These are phyloP conservation scores for Catharus minimus DNA, from an alignment of 2,113 vertebrate genomes.

Conservation along the genomic window DNA sequence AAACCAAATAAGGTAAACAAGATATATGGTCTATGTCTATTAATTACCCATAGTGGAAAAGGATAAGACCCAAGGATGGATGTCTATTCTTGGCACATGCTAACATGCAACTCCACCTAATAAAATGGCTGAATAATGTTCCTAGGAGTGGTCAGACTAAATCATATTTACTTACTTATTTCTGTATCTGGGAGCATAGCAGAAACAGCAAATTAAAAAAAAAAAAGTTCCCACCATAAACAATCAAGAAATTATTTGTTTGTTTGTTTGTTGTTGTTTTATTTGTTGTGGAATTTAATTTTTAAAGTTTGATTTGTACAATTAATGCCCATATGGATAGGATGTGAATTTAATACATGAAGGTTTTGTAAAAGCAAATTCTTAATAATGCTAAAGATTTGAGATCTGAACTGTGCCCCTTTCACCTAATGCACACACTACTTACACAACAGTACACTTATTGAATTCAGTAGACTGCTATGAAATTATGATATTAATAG, in stretches of 20 bases:
- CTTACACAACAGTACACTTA: neutral
- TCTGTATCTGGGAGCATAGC: neutral
- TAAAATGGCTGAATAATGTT: neutral
- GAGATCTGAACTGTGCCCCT: neutral
- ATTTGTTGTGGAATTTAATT: neutral
- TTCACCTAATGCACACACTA: neutral
- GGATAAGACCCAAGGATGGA: neutral
- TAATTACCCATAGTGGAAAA: neutral
- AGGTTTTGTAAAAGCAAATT: neutral
- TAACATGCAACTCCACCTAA: neutral
- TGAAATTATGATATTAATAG: neutral
- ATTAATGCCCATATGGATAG: neutral
- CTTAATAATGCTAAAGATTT: neutral
- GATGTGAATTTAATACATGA: neutral
- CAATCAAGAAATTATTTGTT: neutral
- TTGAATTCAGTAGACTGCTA: neutral
- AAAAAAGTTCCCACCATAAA: neutral
- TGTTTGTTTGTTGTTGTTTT: neutral
- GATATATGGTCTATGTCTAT: neutral
- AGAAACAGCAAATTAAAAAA: neutral
- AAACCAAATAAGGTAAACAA: neutral
- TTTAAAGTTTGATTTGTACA: neutral
- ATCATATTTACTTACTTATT: neutral
- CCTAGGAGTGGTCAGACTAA: neutral
- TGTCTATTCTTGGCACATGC: neutral